Evolutionary conservation across 1,140 invertebrate genomes (phyloP), one percentile per base, ranked within the genome.

Genomic region (Bathynomus jamesi): DNA sequence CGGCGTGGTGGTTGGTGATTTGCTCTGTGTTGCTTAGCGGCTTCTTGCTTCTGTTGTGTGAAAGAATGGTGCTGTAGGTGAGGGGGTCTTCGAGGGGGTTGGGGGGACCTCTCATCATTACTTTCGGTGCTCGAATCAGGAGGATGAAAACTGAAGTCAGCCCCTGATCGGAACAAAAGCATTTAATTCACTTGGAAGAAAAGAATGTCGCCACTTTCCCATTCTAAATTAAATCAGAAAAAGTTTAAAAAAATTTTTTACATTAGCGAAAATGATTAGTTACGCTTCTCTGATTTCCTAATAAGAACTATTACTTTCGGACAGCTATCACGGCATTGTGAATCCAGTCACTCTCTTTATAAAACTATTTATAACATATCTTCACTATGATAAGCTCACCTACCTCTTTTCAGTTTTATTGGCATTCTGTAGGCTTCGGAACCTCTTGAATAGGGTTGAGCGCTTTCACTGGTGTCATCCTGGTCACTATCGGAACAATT

Each of bases 81-180:
- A 17, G 66, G 73, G 24, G 66, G 73, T n/a, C 69, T 69, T 27
- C 69, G 65, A 40, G 73, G 73, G 24, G 73, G 69, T 8, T 71
- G 25, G 5, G 72, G 76, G 24, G 76, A 77, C 8, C 68, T 61
- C 21, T 77, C 76, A 29, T 77, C 76, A 40, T 77, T 77, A 72
- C 76, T 77, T 63, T 77, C 76, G 10, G 76, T 77, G 67, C 76
- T 77, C 1, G 76, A 77, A 72, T 77, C 76, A 3, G 76, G 69
- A 30, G 72, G 76, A 28, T 74, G 40, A 21, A 53, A 53, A 53
- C 40, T 53, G 5, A 27, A 40, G 29, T 24, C 31, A 7, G 24
- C 29, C 8, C 29, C 72, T 63, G n/a, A n/a, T n/a, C n/a, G n/a
- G n/a, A n/a, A n/a, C n/a, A n/a, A n/a, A n/a, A n/a, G n/a, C n/a